A percentile compares a stretch with the other conserved stretches of the same genome.
phyloP scores from a whole-genome alignment of 2,888 invertebrate genomes.

The Cephonodes hylas region DNA sequence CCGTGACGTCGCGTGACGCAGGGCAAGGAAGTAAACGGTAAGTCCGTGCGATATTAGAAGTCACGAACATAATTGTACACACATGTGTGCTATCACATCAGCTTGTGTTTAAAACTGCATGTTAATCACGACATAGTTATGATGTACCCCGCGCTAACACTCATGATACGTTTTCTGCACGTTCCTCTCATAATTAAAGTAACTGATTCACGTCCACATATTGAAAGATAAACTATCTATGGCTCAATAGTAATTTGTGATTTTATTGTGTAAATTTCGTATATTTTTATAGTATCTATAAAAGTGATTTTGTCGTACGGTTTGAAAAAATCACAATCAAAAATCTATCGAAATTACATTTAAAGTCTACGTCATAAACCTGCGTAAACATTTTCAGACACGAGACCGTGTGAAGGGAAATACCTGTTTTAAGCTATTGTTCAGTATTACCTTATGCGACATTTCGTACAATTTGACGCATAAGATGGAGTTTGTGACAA shows the following conservation, averaged over 20 bases:
- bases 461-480: neutral
- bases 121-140: neutral
- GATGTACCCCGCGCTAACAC: neutral
- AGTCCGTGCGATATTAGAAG: neutral
- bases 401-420: neutral
- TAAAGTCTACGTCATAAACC: neutral
- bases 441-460: neutral
- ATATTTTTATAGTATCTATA: no score
- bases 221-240: neutral
- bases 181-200: neutral
- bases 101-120: neutral
- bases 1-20: constrained; percentile 23
- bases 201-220: neutral
- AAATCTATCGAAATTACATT: no score
- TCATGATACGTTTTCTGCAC: neutral
- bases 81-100: neutral
- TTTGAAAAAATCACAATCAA: no score
- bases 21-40: neutral
- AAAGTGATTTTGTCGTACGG: no score
- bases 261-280: no score
- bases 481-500: neutral
- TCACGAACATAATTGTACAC: neutral
- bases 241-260: no score
- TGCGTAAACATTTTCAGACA: neutral
- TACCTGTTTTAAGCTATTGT: neutral